Evolutionary conservation across 2,797 vertebrate genomes (phyloP).

Genomic region (Tenualosa thibaudeaui): DNA sequence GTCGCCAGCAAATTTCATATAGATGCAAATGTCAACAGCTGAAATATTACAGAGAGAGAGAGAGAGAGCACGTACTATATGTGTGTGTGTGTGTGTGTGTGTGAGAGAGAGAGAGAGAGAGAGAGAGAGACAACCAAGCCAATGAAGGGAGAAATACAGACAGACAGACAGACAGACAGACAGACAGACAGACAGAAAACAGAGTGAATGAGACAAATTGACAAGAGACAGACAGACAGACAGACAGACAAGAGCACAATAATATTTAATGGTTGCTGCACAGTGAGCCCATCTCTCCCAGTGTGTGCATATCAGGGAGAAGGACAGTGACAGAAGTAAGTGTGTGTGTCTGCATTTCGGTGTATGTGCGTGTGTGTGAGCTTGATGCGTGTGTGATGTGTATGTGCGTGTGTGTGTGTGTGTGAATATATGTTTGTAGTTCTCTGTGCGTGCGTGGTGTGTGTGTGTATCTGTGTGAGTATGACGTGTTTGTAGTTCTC

Average conservation of each 20-base stretch:
- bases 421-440: constrained; percentile 48
- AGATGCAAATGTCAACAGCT: background rate
- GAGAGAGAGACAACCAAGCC: background rate
- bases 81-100: background rate
- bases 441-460: constrained; percentile 38
- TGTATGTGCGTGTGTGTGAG: background rate
- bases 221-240: background rate
- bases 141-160: background rate
- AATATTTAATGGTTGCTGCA: background rate
- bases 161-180: background rate
- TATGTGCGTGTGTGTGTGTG: constrained; percentile 55
- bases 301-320: constrained; percentile 58
- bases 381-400: background rate
- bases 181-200: background rate
- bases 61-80: background rate
- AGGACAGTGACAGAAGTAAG: constrained; percentile 68
- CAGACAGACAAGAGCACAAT: constrained; percentile 17
- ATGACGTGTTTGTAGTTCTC: background rate
- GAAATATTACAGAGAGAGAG: background rate
- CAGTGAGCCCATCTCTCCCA: constrained; percentile 59
- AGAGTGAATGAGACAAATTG: background rate
- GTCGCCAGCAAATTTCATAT: background rate
- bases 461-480: background rate
- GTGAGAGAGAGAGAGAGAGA: background rate
- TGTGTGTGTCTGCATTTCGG: constrained; percentile 26